phyloP scores from a whole-genome alignment of 2,888 invertebrate genomes.

The Cheiracanthium punctorium region DNA sequence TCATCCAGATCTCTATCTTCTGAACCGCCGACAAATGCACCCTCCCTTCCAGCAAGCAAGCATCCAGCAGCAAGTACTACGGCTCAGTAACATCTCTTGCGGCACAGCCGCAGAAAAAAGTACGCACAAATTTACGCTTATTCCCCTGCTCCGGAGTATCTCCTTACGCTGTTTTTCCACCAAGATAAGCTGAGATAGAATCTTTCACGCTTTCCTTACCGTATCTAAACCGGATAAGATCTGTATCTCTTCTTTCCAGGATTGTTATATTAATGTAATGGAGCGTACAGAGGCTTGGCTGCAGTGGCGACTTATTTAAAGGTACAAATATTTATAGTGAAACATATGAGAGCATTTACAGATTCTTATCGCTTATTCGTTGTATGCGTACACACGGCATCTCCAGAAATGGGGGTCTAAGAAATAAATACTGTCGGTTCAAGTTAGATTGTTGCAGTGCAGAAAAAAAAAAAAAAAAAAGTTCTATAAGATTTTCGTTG shows the following conservation, averaged over 20 bases:
- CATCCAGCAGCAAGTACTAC: too few relatives aligned
- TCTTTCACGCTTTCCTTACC: slow-evolving; percentile 36
- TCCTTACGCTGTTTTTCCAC: slow-evolving; percentile 41
- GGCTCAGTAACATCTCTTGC: neutral
- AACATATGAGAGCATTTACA: neutral
- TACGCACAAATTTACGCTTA: slow-evolving; percentile 31
- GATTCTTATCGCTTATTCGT: neutral
- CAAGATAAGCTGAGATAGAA: slow-evolving; percentile 51
- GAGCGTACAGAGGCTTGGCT: neutral
- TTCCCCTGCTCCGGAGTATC: slow-evolving; percentile 8
- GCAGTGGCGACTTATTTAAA: slow-evolving; percentile 40
- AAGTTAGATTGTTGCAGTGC: too few relatives aligned
- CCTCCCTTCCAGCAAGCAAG: neutral
- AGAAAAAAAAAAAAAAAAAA: too few relatives aligned
- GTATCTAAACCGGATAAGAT: slow-evolving; percentile 46
- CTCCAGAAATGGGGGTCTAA: neutral
- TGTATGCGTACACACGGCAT: neutral
- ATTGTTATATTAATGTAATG: slow-evolving; percentile 8
- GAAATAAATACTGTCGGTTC: too few relatives aligned
- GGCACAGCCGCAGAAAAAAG: neutral
- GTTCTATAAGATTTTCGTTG: too few relatives aligned
- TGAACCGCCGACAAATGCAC: neutral
- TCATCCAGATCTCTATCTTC: neutral
- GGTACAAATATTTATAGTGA: neutral
- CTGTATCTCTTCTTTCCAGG: slow-evolving; percentile 17